Conservation (phyloP, 2,888 invertebrate genomes). For the Alentia gelatinosa region DNA sequence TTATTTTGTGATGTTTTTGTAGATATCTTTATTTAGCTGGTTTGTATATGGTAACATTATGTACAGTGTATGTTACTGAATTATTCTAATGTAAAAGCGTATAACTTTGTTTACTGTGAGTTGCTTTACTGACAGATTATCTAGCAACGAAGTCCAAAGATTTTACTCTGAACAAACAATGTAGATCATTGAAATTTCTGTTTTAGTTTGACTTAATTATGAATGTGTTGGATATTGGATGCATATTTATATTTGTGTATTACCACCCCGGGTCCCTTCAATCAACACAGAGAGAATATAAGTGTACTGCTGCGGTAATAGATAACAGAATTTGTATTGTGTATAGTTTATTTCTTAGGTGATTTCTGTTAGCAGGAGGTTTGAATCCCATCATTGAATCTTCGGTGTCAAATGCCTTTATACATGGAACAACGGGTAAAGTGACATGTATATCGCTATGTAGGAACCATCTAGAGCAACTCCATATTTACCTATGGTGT, state of each 20-base stretch:
- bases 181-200: conserved; percentile 32
- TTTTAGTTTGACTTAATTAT: conserved; percentile 23
- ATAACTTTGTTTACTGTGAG: conserved; percentile 19
- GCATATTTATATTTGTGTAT: not conserved
- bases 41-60: conserved; percentile 52
- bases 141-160: not conserved
- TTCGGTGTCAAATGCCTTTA: not conserved
- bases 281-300: not conserved
- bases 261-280: not conserved
- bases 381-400: conserved; percentile 20
- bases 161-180: conserved; percentile 35
- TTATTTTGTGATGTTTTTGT: conserved; percentile 54
- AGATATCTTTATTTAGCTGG: conserved; percentile 53
- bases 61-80: conserved; percentile 48
- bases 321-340: conserved; percentile 10
- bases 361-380: conserved; percentile 39
- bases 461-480: not conserved
- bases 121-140: conserved; percentile 19
- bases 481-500: not conserved
- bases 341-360: conserved; percentile 17
- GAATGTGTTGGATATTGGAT: conserved; percentile 1
- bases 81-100: conserved; percentile 9
- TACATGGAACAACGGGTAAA: conserved; percentile 19
- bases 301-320: conserved; percentile 32
- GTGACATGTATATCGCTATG: not conserved